phyloP scores from a whole-genome alignment of 2,113 vertebrate genomes.

The Clupea harengus region DNA sequence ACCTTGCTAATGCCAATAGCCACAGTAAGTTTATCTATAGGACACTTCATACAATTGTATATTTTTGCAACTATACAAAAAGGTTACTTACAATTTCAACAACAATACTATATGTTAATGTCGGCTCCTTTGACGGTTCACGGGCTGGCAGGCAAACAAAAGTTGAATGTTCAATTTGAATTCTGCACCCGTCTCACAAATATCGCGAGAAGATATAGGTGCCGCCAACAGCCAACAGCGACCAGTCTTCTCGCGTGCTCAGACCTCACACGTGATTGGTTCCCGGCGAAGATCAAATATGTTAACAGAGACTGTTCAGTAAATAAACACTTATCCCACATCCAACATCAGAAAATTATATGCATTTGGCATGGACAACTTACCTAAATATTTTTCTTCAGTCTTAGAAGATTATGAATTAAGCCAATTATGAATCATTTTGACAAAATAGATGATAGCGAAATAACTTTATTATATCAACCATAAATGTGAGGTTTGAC shows the following conservation, averaged over 20 bases:
- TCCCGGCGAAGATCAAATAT: too few relatives aligned
- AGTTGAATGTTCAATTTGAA: constrained; percentile 40
- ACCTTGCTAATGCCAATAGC: neutral
- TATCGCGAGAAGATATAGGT: constrained; percentile 40
- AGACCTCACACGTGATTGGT: neutral
- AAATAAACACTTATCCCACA: too few relatives aligned
- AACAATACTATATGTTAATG: neutral
- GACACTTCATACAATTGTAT: neutral
- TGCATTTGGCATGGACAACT: too few relatives aligned
- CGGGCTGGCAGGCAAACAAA: neutral
- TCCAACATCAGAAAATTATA: too few relatives aligned
- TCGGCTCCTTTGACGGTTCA: neutral
- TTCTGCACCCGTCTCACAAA: constrained; percentile 34
- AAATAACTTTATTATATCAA: too few relatives aligned
- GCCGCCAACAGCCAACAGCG: neutral
- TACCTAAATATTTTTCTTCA: too few relatives aligned
- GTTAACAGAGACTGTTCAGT: too few relatives aligned
- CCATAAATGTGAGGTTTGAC: too few relatives aligned
- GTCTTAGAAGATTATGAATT: too few relatives aligned
- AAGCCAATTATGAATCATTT: too few relatives aligned
- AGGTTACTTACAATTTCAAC: neutral
- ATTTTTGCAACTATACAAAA: neutral
- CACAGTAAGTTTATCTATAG: neutral
- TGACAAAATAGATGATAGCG: too few relatives aligned
- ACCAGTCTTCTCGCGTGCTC: too few relatives aligned